Evolutionary conservation across 2,113 vertebrate genomes (phyloP), one percentile per base, ranked within the genome.

Genomic region (Pagrus major): DNA sequence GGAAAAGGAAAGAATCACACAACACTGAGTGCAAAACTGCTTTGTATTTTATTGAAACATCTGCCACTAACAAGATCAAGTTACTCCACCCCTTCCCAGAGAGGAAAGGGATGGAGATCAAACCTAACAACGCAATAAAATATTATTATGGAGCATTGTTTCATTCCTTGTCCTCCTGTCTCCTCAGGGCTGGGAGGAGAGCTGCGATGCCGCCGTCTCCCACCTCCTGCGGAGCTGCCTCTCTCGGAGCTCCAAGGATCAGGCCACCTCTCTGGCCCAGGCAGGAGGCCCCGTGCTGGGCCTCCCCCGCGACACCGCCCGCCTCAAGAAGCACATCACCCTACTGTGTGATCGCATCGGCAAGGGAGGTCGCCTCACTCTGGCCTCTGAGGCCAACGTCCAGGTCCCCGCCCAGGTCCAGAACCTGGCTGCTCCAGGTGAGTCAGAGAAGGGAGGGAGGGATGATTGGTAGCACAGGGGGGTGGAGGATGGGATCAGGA

Each of bases 121-220:
- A n/a, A n/a, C n/a, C n/a, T n/a, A 46, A 10, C 7, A 64, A 6
- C 37, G 5, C 4, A 29, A 37, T 52, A 1, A 42, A 8, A 46
- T 64, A 4, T 46, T 9, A 27, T 42, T 4, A 63, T 20, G 5
- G 6, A 27, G 9, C 37, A 46, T 29, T 37, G 18, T n/a, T 10
- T 77, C 42, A 23, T 37, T 2, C 7, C 51, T 46, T 3, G 6
- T 73, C 35, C 29, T 52, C 12, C 4, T 74, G 6, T 76, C 33
- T 80, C 61, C 69, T 46, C 82, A 99, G 98, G 98, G 97, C 23
- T 99, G 98, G 98, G 98, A 99, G 93, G 98, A 99, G 93, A 95
- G 95, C 7, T 97, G 97, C 68, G 97, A 99, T 64, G 96, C 97
- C 0, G 96, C 97, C 0, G 76, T 99, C 51, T 96, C 97, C 70